phyloP scores from a whole-genome alignment of 2,888 invertebrate species.

The Lymantria monacha region DNA sequence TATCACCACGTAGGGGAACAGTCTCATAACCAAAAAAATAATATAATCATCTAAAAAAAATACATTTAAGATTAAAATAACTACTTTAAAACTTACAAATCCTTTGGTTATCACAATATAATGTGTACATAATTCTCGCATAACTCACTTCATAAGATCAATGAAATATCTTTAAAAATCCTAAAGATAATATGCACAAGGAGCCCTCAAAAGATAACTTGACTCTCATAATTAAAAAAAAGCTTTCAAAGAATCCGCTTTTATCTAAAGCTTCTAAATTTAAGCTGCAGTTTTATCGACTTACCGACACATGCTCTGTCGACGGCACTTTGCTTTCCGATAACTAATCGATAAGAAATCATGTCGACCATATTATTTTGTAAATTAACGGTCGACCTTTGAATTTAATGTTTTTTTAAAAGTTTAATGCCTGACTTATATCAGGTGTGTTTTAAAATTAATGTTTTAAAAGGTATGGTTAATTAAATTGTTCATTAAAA shows the following conservation, averaged over 20 bases:
- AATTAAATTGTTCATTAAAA: neutral
- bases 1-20: too few relatives aligned
- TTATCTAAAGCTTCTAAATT: constrained; percentile 38
- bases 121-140: neutral
- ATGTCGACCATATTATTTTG: constrained; percentile 25
- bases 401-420: constrained; percentile 9
- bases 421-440: neutral
- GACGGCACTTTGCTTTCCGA: constrained; percentile 56
- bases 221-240: constrained; percentile 34
- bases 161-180: constrained; percentile 38
- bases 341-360: constrained; percentile 36
- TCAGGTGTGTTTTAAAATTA: neutral
- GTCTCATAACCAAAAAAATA: too few relatives aligned
- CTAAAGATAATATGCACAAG: constrained; percentile 31
- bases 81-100: neutral
- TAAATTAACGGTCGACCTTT: constrained; percentile 20
- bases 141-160: constrained; percentile 22
- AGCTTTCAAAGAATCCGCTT: constrained; percentile 18
- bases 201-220: constrained; percentile 31
- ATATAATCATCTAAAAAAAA: too few relatives aligned
- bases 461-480: neutral
- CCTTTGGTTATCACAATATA: neutral
- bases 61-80: too few relatives aligned
- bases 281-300: constrained; percentile 57
- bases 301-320: constrained; percentile 50